Evolutionary conservation across 2,888 invertebrate species (phyloP).

Genomic region (Catocala fraxini): DNA sequence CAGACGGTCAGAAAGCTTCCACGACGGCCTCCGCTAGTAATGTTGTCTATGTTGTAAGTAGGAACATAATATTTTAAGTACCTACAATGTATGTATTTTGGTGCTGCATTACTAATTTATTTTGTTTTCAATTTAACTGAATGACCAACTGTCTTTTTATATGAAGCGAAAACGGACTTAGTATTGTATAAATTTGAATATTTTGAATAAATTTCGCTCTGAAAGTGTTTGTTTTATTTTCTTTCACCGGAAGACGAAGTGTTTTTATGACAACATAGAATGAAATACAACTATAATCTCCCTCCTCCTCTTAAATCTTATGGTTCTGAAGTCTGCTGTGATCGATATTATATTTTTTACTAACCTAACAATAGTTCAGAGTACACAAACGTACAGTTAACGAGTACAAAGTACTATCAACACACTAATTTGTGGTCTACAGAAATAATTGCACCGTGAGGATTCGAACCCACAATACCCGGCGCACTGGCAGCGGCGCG

Average conservation of each 20-base stretch:
- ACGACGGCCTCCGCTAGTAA: slow-evolving; percentile 19
- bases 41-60: slow-evolving; percentile 60
- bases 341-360: too few species aligned
- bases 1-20: slow-evolving; percentile 12
- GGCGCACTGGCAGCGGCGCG: too few species aligned
- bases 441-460: too few species aligned
- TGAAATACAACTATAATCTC: too few species aligned
- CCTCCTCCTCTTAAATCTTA: too few species aligned
- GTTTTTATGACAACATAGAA: too few species aligned
- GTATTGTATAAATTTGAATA: slow-evolving; percentile 82
- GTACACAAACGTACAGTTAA: too few species aligned
- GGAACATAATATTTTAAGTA: slow-evolving; percentile 69
- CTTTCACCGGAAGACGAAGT: neutral
- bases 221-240: slow-evolving; percentile 67
- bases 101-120: slow-evolving; percentile 87
- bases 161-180: slow-evolving; percentile 80
- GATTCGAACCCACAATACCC: too few species aligned
- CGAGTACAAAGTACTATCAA: too few species aligned
- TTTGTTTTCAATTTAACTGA: slow-evolving; percentile 77
- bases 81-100: slow-evolving; percentile 80
- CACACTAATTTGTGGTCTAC: too few species aligned
- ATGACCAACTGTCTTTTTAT: slow-evolving; percentile 74
- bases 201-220: slow-evolving; percentile 83
- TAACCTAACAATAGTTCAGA: too few species aligned
- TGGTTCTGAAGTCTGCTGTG: too few species aligned